Evolutionary conservation across 30 jellyfish, hydroid and myxozoan species (phyloP), one percentile per base, ranked within the genome.

Genomic region (Cassiopea andromeda): DNA sequence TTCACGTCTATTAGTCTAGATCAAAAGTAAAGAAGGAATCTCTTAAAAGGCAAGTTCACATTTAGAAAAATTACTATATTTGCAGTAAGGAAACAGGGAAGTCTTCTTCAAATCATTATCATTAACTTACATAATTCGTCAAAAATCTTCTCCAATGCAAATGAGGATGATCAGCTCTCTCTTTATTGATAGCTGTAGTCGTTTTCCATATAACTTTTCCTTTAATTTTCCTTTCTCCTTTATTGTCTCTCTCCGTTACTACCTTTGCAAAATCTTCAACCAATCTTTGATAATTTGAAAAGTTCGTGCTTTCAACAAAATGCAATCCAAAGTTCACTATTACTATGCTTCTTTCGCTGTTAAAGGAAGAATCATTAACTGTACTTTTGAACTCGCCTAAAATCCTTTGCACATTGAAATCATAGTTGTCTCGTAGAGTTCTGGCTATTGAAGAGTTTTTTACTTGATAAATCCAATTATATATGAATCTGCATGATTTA

Each of bases 241-340:
- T 60, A 44, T 46, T 68, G 18, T 72, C 70, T 70, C 81, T 57
- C 43, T 46, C 47, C 44, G 46, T 44, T 27, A 78, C 60, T 74
- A 84, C 16, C 60, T 60, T 66, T 61, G 82, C 94, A 76, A 85
- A 6, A 0, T 59, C 89, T 2, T 77, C 84, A 46, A 91, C 78
- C 67, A 91, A 66, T 57, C 0, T 43, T 85, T 78, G 58, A 69
- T 84, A 91, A 73, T 84, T 79, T 19, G 84, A 60, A 60, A 91
- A 91, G 48, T 84, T 84, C 27, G 93, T 84, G 68, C 97, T 91
- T 72, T 91, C 97, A 13, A 85, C 97, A 78, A 84, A 91, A 91
- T 91, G 97, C 48, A 91, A 72, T 27, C 97, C 97, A 85, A 91
- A 91, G 60, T 91, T 91, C 9, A 91, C 86, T 12, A 91, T 77